A percentile compares a stretch with the other conserved stretches of the same genome.
Conservation (phyloP, 2,888 invertebrate species). For the Mimachlamys varia region DNA sequence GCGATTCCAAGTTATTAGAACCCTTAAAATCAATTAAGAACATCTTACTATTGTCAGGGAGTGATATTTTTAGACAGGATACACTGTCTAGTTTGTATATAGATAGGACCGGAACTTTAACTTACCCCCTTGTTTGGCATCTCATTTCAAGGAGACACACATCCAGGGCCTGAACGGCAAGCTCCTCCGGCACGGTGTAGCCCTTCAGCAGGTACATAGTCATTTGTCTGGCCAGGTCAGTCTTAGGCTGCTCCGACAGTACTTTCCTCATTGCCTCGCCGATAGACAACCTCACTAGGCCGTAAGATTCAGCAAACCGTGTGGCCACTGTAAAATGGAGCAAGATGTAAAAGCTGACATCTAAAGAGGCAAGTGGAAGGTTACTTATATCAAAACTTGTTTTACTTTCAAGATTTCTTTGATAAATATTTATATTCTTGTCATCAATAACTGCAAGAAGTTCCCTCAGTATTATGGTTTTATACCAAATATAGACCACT, state of each 20-base stretch:
- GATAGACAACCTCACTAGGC: conserved; percentile 78
- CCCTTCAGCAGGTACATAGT: conserved; percentile 74
- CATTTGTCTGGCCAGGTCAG: conserved; percentile 75
- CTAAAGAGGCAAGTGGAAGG: too few species aligned
- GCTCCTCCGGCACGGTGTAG: conserved; percentile 78
- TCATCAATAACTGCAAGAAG: background rate
- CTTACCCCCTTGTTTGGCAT: conserved; percentile 80
- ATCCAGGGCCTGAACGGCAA: conserved; percentile 79
- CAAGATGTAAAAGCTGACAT: background rate
- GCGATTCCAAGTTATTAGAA: too few species aligned
- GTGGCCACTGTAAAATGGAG: conserved; percentile 75
- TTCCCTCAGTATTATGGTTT: background rate
- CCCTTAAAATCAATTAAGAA: too few species aligned
- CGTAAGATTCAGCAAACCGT: conserved; percentile 80
- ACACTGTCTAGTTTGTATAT: too few species aligned
- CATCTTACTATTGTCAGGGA: background rate
- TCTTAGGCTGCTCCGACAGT: conserved; percentile 75
- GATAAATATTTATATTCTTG: too few species aligned
- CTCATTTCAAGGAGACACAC: conserved; percentile 78
- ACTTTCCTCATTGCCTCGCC: conserved; percentile 80
- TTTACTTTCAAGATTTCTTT: too few species aligned
- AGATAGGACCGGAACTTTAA: background rate
- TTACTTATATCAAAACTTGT: too few species aligned
- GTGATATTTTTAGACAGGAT: background rate
- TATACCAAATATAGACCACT: background rate